Conservation (phyloP, 2,888 invertebrate genomes). For the Merodon equestris region DNA sequence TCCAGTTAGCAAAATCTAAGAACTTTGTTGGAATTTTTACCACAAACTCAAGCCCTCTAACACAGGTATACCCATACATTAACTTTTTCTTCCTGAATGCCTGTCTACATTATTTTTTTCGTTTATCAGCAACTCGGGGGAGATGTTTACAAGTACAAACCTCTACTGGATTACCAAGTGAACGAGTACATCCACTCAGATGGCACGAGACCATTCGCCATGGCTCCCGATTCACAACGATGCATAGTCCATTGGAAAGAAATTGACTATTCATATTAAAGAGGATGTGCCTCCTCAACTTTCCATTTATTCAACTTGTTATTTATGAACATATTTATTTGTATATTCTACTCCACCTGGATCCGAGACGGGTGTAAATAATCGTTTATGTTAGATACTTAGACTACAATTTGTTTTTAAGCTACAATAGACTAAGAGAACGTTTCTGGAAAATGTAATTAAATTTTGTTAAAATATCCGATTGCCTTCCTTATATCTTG, state of each 20-base stretch:
- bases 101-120: slow-evolving; percentile 5
- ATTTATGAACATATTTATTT: too few species aligned
- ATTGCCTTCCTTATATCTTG: too few species aligned
- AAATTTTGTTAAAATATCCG: too few species aligned
- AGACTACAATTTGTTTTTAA: too few species aligned
- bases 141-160: slow-evolving; percentile 88
- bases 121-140: slow-evolving; percentile 87
- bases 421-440: too few species aligned
- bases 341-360: too few species aligned
- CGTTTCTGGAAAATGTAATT: too few species aligned
- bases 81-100: background rate
- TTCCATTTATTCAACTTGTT: too few species aligned
- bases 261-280: slow-evolving; percentile 68
- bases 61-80: slow-evolving; percentile 82
- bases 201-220: slow-evolving; percentile 86
- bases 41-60: slow-evolving; percentile 92
- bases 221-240: slow-evolving; percentile 87
- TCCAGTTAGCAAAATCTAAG: slow-evolving; percentile 83
- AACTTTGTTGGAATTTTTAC: slow-evolving; percentile 89
- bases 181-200: slow-evolving; percentile 87
- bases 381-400: too few species aligned
- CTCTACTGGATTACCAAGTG: slow-evolving; percentile 88
- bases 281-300: too few species aligned
- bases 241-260: slow-evolving; percentile 90
- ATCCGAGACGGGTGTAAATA: too few species aligned